Evolutionary conservation across 2,797 vertebrate genomes (phyloP).

Genomic region (Sphenopsis melanotis): DNA sequence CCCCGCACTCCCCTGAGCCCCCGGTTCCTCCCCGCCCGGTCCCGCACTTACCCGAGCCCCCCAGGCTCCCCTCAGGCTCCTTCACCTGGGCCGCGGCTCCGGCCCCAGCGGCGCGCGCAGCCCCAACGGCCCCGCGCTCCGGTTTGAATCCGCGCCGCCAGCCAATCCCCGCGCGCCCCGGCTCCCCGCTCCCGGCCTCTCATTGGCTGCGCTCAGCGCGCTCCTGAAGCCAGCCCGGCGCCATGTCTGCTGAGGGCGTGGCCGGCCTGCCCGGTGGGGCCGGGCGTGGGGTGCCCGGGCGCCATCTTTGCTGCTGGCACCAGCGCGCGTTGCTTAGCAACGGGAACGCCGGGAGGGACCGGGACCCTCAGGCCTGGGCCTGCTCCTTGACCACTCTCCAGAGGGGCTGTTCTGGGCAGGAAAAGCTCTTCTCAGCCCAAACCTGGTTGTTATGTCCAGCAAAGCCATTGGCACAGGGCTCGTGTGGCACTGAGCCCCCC

Average conservation of each 20-base stretch:
- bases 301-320: constrained; percentile 50
- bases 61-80: neutral
- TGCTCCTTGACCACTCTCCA: rapidly evolving
- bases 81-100: neutral
- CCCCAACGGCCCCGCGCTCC: constrained; percentile 16
- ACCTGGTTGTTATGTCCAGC: rapidly evolving
- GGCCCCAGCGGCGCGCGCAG: neutral
- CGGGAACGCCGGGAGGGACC: neutral
- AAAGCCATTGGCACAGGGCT: rapidly evolving
- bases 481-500: rapidly evolving
- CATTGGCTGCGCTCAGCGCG: neutral
- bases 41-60: neutral
- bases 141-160: constrained; percentile 65
- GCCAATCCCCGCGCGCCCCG: constrained; percentile 43
- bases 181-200: neutral
- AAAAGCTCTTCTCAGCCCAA: neutral
- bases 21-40: neutral
- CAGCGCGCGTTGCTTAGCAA: neutral
- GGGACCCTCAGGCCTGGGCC: rapidly evolving
- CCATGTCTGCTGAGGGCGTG: neutral
- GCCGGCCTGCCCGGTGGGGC: neutral
- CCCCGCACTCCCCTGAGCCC: too few relatives aligned
- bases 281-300: rapidly evolving
- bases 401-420: rapidly evolving
- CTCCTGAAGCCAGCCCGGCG: neutral